Evolutionary conservation across 2,888 invertebrate genomes (phyloP).

Genomic region (Sinopyrophorus schimmeli): DNA sequence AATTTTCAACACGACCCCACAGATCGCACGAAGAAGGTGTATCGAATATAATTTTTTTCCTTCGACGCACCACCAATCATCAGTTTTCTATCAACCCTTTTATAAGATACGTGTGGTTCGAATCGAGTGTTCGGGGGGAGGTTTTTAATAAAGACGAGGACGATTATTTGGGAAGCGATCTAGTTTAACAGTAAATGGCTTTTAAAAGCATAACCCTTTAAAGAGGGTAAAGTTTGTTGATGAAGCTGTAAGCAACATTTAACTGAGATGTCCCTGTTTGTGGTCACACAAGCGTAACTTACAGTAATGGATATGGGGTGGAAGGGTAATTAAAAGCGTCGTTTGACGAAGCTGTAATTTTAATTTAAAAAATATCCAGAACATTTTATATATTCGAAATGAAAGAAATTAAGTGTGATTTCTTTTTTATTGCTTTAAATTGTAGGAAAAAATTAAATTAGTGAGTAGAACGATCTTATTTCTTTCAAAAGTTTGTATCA

Average conservation of each 20-base stretch:
- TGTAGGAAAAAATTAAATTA: too few species aligned
- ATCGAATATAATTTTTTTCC: conserved; percentile 40
- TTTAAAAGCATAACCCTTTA: conserved; percentile 19
- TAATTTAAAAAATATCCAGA: too few species aligned
- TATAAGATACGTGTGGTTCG: too few species aligned
- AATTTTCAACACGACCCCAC: conserved; percentile 37
- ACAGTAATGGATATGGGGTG: conserved; percentile 12
- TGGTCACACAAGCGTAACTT: conserved; percentile 10
- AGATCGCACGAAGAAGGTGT: conserved; percentile 36
- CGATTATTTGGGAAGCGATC: conserved; percentile 9
- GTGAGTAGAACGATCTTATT: too few species aligned
- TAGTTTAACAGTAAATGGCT: conserved; percentile 19
- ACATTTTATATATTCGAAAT: too few species aligned
- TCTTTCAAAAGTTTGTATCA: too few species aligned
- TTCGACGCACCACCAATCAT: conserved; percentile 26
- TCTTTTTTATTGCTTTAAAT: too few species aligned
- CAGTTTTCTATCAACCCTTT: too few species aligned
- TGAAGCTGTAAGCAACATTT: conserved; percentile 14
- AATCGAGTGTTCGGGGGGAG: too few species aligned
- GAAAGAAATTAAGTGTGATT: too few species aligned
- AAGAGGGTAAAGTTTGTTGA: conserved; percentile 17
- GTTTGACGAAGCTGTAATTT: too few species aligned
- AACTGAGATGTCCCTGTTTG: conserved; percentile 16
- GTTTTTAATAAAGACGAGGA: conserved; percentile 1
- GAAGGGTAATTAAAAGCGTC: conserved; percentile 12